phyloP scores from a whole-genome alignment of 2,888 invertebrate genomes.

The Anagyrus pseudococci region DNA sequence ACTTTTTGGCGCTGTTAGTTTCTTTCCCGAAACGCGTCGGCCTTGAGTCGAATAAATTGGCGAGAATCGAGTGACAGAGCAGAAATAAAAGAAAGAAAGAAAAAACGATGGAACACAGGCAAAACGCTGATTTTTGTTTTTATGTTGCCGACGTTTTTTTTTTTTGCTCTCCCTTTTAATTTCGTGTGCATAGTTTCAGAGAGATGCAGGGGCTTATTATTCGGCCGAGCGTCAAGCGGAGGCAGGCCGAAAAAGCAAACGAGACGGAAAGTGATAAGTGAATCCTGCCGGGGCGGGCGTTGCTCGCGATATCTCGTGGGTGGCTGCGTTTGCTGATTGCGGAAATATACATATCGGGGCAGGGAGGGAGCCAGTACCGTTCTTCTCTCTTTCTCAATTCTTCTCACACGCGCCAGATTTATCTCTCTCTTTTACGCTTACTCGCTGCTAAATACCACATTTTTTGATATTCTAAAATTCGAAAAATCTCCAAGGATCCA shows the following conservation, averaged over 20 bases:
- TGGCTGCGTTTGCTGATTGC: not conserved
- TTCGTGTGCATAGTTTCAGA: no score
- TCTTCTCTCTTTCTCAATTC: no score
- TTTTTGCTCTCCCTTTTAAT: no score
- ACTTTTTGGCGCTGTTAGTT: not conserved
- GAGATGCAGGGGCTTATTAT: no score
- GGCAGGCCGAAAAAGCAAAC: not conserved
- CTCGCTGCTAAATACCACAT: no score
- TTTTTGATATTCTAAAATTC: no score
- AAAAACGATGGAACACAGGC: not conserved
- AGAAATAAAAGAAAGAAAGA: not conserved
- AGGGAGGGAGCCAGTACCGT: no score
- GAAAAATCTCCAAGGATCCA: no score
- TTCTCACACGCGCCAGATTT: no score
- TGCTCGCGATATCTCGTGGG: slow-evolving; percentile 9
- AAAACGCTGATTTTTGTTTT: not conserved
- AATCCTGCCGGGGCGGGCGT: not conserved
- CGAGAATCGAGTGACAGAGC: not conserved
- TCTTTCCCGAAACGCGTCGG: slow-evolving; percentile 16
- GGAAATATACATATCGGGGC: not conserved
- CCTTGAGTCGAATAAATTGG: slow-evolving; percentile 32
- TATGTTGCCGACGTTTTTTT: not conserved
- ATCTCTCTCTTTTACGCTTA: no score
- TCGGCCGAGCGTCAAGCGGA: not conserved
- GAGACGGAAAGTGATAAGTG: not conserved